Conservation (phyloP, 2,797 vertebrate genomes). For the Coracias cyanogaster region DNA sequence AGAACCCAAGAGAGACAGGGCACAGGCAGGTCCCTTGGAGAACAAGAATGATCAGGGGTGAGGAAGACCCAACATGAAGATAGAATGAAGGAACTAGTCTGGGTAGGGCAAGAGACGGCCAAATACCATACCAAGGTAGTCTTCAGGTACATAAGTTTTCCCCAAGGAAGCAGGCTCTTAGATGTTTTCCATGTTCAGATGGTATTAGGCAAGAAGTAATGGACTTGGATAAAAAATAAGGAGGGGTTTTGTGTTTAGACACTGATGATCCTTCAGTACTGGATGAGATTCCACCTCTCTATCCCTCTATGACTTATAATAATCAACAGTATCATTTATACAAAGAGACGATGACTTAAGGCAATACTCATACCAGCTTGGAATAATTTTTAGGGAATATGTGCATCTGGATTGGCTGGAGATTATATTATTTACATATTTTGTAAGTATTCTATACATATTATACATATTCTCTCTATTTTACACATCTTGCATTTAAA, state of each 20-base stretch:
- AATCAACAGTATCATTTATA: not conserved
- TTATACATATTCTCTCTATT: not conserved
- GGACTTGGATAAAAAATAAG: not conserved
- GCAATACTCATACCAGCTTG: not conserved
- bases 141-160: not conserved
- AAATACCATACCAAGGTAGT: not conserved
- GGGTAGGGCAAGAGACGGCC: not conserved
- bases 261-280: not conserved
- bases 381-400: conserved; percentile 9
- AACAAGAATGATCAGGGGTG: not conserved
- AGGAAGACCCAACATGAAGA: not conserved
- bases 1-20: not conserved
- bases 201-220: not conserved
- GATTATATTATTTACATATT: not conserved
- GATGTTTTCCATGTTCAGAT: not conserved
- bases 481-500: not conserved
- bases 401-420: not conserved
- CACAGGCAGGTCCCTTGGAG: not conserved
- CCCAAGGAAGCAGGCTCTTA: not conserved
- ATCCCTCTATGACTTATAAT: not conserved
- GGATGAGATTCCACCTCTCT: not conserved
- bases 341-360: not conserved
- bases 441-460: not conserved
- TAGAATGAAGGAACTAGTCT: not conserved
- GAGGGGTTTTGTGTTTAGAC: not conserved